Evolutionary conservation across 2,113 vertebrate species (phyloP), one percentile per base, ranked within the genome.

Genomic region (Nettapus auritus): DNA sequence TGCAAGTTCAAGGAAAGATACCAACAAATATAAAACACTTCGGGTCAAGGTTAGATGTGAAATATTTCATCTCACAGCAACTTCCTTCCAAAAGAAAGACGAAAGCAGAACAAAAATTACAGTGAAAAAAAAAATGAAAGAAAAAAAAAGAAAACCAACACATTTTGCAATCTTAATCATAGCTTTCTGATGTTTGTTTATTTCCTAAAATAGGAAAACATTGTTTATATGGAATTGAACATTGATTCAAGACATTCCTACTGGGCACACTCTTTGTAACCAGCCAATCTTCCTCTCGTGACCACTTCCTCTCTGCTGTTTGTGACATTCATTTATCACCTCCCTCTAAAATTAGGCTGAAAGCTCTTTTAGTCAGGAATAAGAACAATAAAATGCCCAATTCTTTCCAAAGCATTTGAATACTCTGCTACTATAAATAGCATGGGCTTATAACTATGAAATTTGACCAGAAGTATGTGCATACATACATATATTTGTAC

Each of bases 121-220:
- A 86, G 36, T 33, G 84, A 75, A 66, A 8, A 14, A 64, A 64
- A 34, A 6, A 23, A 52, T 38, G 53, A 75, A 75, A 28, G 3
- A 60, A 60, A 75, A 64, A 28, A 8, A 31, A 66, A 64, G 18
- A 40, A 33, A 13, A 10, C 11, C 25, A 85, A 71, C 21, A 63
- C 12, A 83, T 91, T 86, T 93, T 93, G 67, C 50, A 93, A 46
- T 91, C 87, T 91, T 93, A 97, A 93, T 95, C 46, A 94, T 93
- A 96, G 87, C 70, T 80, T 88, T 91, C 76, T 62, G 33, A 48
- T 84, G 23, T 1, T 87, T 75, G 68, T 75, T 88, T 90, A 31
- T 78, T 76, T 86, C 92, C 92, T 82, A 82, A 92, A 84, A 96
- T 80, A 94, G 66, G 76, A 66, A 86, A 87, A 19, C 36, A 57